These are phyloP conservation scores for Elysia crispata DNA, from an alignment of 2,888 invertebrate genomes.

Conservation along the genomic window DNA sequence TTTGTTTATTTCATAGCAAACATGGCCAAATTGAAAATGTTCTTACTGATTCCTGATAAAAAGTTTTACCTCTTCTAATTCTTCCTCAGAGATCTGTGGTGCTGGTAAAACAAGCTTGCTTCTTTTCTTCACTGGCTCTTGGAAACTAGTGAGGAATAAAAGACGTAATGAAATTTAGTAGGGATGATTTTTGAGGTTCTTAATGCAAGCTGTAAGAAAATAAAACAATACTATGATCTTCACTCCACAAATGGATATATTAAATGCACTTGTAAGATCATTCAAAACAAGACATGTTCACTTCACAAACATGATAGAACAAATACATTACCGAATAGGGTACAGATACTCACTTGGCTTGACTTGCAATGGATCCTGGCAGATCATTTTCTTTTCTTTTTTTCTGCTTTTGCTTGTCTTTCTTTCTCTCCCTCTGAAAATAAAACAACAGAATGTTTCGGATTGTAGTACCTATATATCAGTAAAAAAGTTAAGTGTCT, in stretches of 20 bases:
- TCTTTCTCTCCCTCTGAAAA: slow-evolving; percentile 88
- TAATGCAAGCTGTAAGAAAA: not conserved
- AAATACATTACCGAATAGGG: too few relatives aligned
- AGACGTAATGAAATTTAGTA: not conserved
- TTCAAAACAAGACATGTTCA: too few relatives aligned
- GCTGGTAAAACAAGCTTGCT: slow-evolving; percentile 97
- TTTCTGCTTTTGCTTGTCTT: slow-evolving; percentile 96
- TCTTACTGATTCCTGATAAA: too few relatives aligned
- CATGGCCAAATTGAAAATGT: too few relatives aligned
- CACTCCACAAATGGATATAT: too few relatives aligned
- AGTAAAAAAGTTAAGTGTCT: too few relatives aligned
- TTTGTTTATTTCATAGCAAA: too few relatives aligned
- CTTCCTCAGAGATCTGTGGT: slow-evolving; percentile 95
- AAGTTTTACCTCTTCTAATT: slow-evolving; percentile 80
- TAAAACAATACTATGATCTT: too few relatives aligned
- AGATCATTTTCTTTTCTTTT: slow-evolving; percentile 95
- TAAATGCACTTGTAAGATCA: too few relatives aligned
- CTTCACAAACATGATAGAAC: too few relatives aligned
- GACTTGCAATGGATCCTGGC: slow-evolving; percentile 89
- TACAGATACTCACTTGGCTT: slow-evolving; percentile 74
- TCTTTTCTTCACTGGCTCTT: slow-evolving; percentile 91
- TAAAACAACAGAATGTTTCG: slow-evolving; percentile 37
- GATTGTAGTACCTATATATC: too few relatives aligned
- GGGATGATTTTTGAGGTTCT: not conserved
- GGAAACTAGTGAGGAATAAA: slow-evolving; percentile 56